Evolutionary conservation across 2,797 vertebrate species (phyloP), one percentile per base, ranked within the genome.

Genomic region (Todus mexicanus): DNA sequence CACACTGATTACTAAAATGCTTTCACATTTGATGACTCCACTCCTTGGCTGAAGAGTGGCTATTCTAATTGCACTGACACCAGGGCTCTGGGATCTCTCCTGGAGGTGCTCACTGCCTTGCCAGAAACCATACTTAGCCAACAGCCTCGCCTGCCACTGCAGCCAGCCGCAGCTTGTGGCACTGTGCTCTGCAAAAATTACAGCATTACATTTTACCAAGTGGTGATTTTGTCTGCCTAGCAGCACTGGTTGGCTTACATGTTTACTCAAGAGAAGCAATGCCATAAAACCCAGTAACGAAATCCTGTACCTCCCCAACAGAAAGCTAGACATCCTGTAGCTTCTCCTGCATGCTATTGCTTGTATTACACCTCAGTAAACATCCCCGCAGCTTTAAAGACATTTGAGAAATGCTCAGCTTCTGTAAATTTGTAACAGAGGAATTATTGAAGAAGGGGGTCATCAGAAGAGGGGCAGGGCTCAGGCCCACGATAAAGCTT

Each of bases 181-280:
- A 48, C 53, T 21, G 35, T 9, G 50, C 73, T 85, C 43, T 11
- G 12, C 61, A 54, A 47, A 53, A 71, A 40, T 12, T 45, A 59
- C 2, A 1, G 27, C 40, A 12, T 2, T 20, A 0, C 1, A 1
- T 15, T 48, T 64, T 57, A 26, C 65, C n/a, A 40, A 37, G 72
- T 42, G 76, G 23, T 47, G 33, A 23, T n/a, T 59, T 8, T 2
- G 29, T 35, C 40, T 56, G 66, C 59, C 70, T 42, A 72, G 76
- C 47, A 50, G 54, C 3, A 27, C 47, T 43, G 56, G 21, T 6
- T 51, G 56, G 31, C 40, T 59, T 15, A 22, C 3, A 2, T 1
- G 31, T 50, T 50, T 9, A 26, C 25, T 21, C 1, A 3, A 56
- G 71, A 64, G 11, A 42, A 59, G 25, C 22, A 61, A 65, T 9